Conservation (phyloP, 2,888 invertebrate species). For the Drosophila nr. perissopoda region DNA sequence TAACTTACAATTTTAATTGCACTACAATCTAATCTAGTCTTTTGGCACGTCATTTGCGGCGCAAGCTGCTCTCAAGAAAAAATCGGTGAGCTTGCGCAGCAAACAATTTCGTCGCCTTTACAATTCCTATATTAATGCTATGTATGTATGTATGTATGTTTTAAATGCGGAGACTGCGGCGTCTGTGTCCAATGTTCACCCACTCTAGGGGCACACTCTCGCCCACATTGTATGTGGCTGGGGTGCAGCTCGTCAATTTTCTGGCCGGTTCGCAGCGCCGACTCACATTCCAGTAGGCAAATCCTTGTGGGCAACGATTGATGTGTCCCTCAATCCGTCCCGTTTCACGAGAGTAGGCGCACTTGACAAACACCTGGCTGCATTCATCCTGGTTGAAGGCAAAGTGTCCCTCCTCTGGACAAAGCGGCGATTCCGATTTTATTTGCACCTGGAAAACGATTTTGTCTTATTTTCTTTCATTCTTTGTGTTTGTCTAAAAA, state of each 20-base stretch:
- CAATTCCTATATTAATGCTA: slow-evolving; percentile 53
- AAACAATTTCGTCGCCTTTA: slow-evolving; percentile 66
- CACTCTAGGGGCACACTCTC: slow-evolving; percentile 83
- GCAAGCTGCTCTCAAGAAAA: slow-evolving; percentile 47
- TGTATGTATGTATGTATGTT: not conserved
- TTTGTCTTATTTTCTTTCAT: not conserved
- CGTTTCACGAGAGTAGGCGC: slow-evolving; percentile 86
- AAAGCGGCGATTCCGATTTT: slow-evolving; percentile 86
- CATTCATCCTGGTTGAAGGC: slow-evolving; percentile 89
- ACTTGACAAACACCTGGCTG: slow-evolving; percentile 90
- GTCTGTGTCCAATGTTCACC: slow-evolving; percentile 83
- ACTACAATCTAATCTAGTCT: slow-evolving; percentile 66
- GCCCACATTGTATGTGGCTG: slow-evolving; percentile 66
- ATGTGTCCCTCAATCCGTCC: slow-evolving; percentile 88
- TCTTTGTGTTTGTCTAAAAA: not conserved
- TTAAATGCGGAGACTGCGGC: slow-evolving; percentile 81
- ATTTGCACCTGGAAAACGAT: slow-evolving; percentile 87
- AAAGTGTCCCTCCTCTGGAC: slow-evolving; percentile 89
- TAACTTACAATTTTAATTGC: slow-evolving; percentile 54
- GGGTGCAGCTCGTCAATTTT: slow-evolving; percentile 87
- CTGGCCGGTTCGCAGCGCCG: slow-evolving; percentile 89
- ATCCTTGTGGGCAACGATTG: slow-evolving; percentile 91
- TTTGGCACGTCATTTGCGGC: slow-evolving; percentile 72
- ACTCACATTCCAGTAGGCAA: slow-evolving; percentile 91
- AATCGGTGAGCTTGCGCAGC: slow-evolving; percentile 60